These are phyloP conservation scores for Patella depressa DNA, from an alignment of 2,888 invertebrate genomes.

Conservation along the genomic window DNA sequence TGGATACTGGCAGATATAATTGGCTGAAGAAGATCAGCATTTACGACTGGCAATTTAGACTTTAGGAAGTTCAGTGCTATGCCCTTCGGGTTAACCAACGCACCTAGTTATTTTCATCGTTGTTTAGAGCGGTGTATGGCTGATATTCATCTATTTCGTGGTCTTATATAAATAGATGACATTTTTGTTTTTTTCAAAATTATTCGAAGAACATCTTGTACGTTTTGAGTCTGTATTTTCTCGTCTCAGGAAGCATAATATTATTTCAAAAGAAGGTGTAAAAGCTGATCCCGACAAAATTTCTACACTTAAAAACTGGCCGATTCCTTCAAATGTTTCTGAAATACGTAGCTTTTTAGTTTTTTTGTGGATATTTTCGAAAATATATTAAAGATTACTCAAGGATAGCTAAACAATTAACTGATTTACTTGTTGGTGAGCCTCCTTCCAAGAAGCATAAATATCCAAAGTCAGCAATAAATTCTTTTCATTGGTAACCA, in stretches of 20 bases:
- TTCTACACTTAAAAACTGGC: constrained; percentile 28
- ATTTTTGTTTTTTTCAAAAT: no score
- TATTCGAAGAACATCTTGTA: no score
- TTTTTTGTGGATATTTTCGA: constrained; percentile 36
- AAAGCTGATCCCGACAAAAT: constrained; percentile 36
- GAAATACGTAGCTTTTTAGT: constrained; percentile 36
- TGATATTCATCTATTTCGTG: no score
- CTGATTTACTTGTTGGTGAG: constrained; percentile 23
- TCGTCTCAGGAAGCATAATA: constrained; percentile 6
- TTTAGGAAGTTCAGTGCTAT: no score
- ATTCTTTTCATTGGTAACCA: background rate
- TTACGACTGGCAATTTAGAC: no score
- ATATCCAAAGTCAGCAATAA: background rate
- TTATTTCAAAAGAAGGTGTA: constrained; percentile 29
- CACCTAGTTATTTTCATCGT: no score
- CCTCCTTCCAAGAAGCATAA: background rate
- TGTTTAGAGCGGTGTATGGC: no score
- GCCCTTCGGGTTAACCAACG: no score
- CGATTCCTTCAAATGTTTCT: constrained; percentile 25
- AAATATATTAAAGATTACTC: constrained; percentile 37
- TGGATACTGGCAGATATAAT: no score
- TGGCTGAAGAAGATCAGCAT: no score
- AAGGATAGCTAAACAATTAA: constrained; percentile 34
- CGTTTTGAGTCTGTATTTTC: no score
- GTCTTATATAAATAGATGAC: no score